These are phyloP conservation scores for Macrotrachela quadricornifera DNA, from an alignment of 1,140 invertebrate genomes.

Conservation along the genomic window DNA sequence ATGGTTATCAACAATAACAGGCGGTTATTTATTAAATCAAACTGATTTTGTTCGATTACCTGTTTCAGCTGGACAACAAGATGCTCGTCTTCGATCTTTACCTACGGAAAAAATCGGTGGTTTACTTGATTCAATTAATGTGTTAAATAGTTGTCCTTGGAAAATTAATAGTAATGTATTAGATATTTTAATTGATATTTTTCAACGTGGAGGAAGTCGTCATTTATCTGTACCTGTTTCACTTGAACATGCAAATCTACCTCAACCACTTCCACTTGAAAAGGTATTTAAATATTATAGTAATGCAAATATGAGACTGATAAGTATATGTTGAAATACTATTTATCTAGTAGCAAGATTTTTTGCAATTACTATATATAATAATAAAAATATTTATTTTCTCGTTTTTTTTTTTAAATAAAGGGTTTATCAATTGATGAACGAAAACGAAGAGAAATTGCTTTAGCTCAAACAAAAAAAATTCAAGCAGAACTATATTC, in stretches of 20 bases:
- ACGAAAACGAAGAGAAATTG: too few relatives aligned
- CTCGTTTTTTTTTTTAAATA: too few relatives aligned
- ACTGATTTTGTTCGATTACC: constrained; percentile 1
- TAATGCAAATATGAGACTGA: background rate
- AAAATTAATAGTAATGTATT: constrained; percentile 2
- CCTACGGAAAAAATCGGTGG: background rate
- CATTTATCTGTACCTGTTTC: too few relatives aligned
- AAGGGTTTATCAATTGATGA: too few relatives aligned
- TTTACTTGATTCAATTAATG: constrained; percentile 5
- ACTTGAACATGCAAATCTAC: background rate
- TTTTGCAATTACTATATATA: too few relatives aligned
- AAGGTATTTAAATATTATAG: background rate
- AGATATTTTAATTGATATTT: constrained; percentile 2
- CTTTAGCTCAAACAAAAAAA: background rate
- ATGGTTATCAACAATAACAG: background rate
- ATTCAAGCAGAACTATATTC: constrained; percentile 61
- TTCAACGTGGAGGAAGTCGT: background rate
- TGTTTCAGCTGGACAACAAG: background rate
- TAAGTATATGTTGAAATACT: background rate
- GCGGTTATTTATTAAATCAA: constrained; percentile 2
- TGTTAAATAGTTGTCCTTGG: constrained; percentile 2
- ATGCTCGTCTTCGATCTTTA: background rate
- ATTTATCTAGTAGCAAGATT: too few relatives aligned
- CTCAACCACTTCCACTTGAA: background rate
- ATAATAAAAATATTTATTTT: too few relatives aligned